A percentile compares a stretch with the other conserved stretches of the same genome.
phyloP scores from a whole-genome alignment of 2,888 invertebrate species.

The Spialia ferax region DNA sequence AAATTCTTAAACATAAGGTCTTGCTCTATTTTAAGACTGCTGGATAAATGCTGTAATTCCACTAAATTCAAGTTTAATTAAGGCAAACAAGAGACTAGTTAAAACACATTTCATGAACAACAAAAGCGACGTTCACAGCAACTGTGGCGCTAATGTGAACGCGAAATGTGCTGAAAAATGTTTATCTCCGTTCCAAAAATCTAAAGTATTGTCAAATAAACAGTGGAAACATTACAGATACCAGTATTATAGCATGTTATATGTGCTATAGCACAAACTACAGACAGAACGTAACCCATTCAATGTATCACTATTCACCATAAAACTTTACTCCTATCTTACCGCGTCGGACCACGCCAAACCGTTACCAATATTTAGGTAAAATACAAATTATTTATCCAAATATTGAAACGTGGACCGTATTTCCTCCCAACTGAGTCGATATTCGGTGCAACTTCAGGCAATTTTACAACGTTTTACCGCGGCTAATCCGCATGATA shows the following conservation, averaged over 20 bases:
- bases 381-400: constrained; percentile 75
- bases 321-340: constrained; percentile 77
- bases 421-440: constrained; percentile 55
- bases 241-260: too few relatives aligned
- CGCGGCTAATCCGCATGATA: constrained; percentile 81
- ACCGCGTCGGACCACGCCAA: constrained; percentile 77
- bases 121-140: constrained; percentile 17
- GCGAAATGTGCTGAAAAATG: constrained; percentile 18
- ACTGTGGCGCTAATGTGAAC: constrained; percentile 22
- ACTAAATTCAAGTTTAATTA: constrained; percentile 11
- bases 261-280: constrained; percentile 59
- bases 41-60: background rate
- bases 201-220: constrained; percentile 21
- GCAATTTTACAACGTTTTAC: constrained; percentile 76
- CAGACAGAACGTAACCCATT: constrained; percentile 72
- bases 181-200: constrained; percentile 18
- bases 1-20: background rate
- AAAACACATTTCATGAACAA: constrained; percentile 17
- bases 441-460: constrained; percentile 52
- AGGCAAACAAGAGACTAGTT: constrained; percentile 14
- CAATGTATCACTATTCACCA: constrained; percentile 83
- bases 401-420: constrained; percentile 57
- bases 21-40: constrained; percentile 46
- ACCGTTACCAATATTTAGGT: constrained; percentile 85
- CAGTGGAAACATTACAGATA: background rate